These are phyloP conservation scores for Apistogramma diplotaenia DNA, from an alignment of 2,113 vertebrate species.

Conservation along the genomic window DNA sequence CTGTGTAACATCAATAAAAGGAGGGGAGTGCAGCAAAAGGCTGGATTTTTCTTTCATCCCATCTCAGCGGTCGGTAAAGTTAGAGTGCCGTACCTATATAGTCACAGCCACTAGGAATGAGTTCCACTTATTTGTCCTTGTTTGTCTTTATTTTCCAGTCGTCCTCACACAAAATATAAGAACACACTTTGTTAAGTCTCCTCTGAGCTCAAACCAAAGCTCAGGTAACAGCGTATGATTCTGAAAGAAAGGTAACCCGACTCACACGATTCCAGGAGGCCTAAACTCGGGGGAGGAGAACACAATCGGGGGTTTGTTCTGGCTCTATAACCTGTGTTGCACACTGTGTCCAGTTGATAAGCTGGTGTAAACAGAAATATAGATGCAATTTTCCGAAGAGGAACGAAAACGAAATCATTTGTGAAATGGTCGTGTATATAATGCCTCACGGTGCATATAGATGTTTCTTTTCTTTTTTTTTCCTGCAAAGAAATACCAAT, in stretches of 20 bases:
- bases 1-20: not conserved
- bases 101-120: not conserved
- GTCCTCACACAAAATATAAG: not conserved
- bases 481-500: not conserved
- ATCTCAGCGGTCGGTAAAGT: slow-evolving; percentile 1
- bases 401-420: not conserved
- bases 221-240: slow-evolving; percentile 68
- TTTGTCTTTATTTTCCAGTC: not conserved
- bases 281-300: slow-evolving; percentile 34
- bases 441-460: not conserved
- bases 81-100: slow-evolving; percentile 7
- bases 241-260: slow-evolving; percentile 69
- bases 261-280: slow-evolving; percentile 59
- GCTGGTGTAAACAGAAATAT: slow-evolving; percentile 11
- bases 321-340: slow-evolving; percentile 22
- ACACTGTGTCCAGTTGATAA: slow-evolving; percentile 22
- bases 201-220: slow-evolving; percentile 37
- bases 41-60: not conserved
- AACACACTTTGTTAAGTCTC: slow-evolving; percentile 30
- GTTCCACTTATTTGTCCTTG: not conserved
- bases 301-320: slow-evolving; percentile 75
- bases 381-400: not conserved
- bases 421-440: not conserved
- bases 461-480: not conserved
- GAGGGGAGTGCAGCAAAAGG: not conserved